Conservation (phyloP, 1,140 invertebrate genomes). For the Pteromalus puparum region DNA sequence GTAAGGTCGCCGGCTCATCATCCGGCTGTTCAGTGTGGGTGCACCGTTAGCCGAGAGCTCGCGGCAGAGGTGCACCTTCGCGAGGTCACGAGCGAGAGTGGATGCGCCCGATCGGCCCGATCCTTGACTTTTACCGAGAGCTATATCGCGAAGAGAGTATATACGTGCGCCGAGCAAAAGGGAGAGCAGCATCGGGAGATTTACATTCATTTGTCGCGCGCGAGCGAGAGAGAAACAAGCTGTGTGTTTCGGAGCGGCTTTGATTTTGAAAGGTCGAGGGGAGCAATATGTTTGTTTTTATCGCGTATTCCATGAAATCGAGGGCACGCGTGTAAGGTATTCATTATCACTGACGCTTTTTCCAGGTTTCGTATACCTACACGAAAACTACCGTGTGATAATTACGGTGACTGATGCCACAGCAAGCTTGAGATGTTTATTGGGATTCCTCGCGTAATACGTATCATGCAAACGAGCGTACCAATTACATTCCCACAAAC, state of each 20-base stretch:
- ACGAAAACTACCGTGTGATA: background rate
- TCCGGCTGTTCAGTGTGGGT: background rate
- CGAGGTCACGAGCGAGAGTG: slow-evolving; percentile 50
- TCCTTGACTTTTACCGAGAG: slow-evolving; percentile 48
- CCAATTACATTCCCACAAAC: background rate
- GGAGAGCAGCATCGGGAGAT: background rate
- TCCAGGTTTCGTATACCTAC: background rate
- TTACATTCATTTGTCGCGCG: slow-evolving; percentile 46
- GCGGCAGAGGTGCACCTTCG: background rate
- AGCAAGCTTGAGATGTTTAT: background rate
- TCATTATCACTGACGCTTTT: background rate
- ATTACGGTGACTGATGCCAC: background rate
- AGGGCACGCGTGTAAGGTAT: background rate
- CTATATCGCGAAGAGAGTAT: background rate
- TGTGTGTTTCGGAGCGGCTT: background rate
- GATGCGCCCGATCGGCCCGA: slow-evolving; percentile 32
- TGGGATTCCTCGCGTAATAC: background rate
- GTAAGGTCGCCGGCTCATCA: background rate
- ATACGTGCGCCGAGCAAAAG: background rate
- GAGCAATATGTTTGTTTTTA: too few relatives aligned
- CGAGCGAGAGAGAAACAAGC: background rate
- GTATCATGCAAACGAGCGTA: too few relatives aligned
- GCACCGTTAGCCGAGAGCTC: background rate
- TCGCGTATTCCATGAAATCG: too few relatives aligned
- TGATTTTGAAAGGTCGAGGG: background rate